A percentile compares a stretch with the other conserved stretches of the same genome.
phyloP scores from a whole-genome alignment of 2,113 vertebrate genomes.

The Corythoichthys haematopterus region DNA sequence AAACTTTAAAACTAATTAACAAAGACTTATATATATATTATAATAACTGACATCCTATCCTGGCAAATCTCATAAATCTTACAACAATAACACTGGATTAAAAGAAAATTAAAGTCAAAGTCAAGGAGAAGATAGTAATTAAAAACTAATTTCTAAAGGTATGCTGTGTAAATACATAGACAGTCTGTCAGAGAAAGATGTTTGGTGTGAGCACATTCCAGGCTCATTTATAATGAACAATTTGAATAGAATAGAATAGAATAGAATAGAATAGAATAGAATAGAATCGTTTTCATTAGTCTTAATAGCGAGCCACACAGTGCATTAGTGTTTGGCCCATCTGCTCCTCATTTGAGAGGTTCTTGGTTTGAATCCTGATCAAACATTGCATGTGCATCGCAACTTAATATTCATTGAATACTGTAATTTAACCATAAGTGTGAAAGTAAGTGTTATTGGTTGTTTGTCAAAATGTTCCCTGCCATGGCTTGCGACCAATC shows the following conservation, averaged over 20 bases:
- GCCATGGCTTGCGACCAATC: no score
- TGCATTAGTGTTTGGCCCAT: neutral
- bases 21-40: constrained; percentile 14
- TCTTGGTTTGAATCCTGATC: neutral
- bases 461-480: no score
- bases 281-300: neutral
- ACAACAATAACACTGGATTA: constrained; percentile 23
- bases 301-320: constrained; percentile 16
- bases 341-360: neutral
- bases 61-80: constrained; percentile 38
- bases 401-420: no score
- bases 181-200: no score
- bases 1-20: constrained; percentile 27
- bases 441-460: no score
- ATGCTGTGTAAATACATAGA: no score
- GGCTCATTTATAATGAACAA: no score
- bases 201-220: no score
- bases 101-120: constrained; percentile 26
- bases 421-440: no score
- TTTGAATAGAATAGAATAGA: no score
- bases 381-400: neutral
- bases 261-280: no score
- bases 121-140: constrained; percentile 12
- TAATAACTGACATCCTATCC: constrained; percentile 14
- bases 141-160: constrained; percentile 4